Conservation (phyloP, 2,888 invertebrate species). For the Epistrophella euchroma region DNA sequence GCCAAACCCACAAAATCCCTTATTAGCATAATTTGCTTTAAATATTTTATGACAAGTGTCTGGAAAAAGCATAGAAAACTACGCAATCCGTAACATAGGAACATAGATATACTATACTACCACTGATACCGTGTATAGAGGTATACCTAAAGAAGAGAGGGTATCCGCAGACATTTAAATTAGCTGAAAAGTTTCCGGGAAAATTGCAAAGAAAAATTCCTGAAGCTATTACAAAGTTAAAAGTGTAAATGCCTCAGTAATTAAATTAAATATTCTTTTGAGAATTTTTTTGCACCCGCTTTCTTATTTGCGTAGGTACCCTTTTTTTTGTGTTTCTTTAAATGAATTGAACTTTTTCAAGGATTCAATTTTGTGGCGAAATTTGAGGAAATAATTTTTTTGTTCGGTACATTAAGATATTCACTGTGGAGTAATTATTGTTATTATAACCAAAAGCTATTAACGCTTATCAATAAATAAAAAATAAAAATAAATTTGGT, state of each 20-base stretch:
- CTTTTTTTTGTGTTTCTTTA: neutral
- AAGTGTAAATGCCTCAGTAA: conserved; percentile 67
- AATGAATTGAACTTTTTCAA: conserved; percentile 38
- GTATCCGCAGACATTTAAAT: conserved; percentile 48
- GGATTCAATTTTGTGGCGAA: conserved; percentile 17
- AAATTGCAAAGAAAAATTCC: conserved; percentile 46
- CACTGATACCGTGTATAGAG: neutral
- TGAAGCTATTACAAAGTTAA: conserved; percentile 63
- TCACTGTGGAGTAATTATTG: conserved; percentile 5
- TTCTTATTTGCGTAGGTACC: neutral
- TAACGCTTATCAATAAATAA: conserved; percentile 7
- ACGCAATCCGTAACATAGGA: conserved; percentile 18
- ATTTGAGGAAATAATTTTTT: conserved; percentile 4
- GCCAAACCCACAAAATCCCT: conserved; percentile 57
- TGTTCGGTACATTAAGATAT: neutral
- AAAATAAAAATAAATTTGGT: too few relatives aligned
- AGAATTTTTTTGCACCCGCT: neutral
- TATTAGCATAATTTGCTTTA: conserved; percentile 72
- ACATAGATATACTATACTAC: too few relatives aligned
- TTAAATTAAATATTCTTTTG: conserved; percentile 68
- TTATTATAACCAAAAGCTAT: neutral
- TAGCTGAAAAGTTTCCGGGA: conserved; percentile 17
- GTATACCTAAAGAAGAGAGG: neutral
- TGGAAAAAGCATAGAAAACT: conserved; percentile 14
- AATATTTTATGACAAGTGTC: conserved; percentile 73